These are phyloP conservation scores for Standfussiana lucernea DNA, from an alignment of 2,888 invertebrate genomes.

Conservation along the genomic window DNA sequence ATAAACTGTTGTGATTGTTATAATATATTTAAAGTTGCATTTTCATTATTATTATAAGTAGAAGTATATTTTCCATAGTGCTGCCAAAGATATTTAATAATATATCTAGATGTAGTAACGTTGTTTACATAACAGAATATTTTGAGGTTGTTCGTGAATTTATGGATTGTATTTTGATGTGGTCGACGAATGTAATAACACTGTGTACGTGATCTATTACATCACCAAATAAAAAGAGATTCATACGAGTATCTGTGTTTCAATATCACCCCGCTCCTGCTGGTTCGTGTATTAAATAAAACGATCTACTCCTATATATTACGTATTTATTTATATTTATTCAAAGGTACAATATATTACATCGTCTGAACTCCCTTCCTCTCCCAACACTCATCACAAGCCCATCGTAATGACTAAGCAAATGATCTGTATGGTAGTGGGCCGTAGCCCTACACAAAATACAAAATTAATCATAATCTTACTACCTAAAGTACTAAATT, in stretches of 20 bases:
- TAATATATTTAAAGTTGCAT: constrained; percentile 88
- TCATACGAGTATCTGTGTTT: constrained; percentile 74
- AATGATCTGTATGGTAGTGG: constrained; percentile 87
- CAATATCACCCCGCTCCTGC: constrained; percentile 53
- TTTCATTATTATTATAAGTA: constrained; percentile 88
- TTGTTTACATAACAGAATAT: constrained; percentile 88
- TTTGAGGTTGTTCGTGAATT: constrained; percentile 88
- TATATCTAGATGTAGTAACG: constrained; percentile 88
- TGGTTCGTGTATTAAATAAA: constrained; percentile 70
- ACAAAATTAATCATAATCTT: constrained; percentile 89
- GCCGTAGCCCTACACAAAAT: constrained; percentile 86
- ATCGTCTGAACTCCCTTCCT: constrained; percentile 86
- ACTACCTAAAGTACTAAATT: constrained; percentile 83
- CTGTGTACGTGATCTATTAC: constrained; percentile 86
- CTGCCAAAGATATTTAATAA: constrained; percentile 90
- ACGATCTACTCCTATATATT: constrained; percentile 86
- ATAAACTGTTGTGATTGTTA: constrained; percentile 90
- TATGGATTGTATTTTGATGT: constrained; percentile 88
- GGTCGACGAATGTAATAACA: constrained; percentile 84
- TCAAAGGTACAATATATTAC: constrained; percentile 91
- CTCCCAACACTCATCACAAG: constrained; percentile 86
- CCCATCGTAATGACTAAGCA: constrained; percentile 88
- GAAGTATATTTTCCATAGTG: constrained; percentile 91
- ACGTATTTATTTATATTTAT: constrained; percentile 90
- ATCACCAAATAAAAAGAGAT: constrained; percentile 85